Conservation (phyloP, 2,113 vertebrate species). For the Phalacrocorax brasilianus region DNA sequence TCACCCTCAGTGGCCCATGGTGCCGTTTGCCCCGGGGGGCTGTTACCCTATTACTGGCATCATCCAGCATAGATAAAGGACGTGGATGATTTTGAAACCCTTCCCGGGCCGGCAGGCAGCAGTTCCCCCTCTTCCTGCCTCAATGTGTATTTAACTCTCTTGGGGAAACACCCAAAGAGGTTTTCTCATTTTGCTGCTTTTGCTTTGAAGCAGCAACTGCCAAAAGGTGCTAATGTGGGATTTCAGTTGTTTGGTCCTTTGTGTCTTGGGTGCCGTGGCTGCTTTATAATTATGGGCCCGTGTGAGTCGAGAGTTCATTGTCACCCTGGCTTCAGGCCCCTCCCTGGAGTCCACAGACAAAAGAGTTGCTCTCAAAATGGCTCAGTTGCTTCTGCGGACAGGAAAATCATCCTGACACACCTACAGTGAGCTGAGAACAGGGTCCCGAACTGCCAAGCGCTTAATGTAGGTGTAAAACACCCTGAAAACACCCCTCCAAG, state of each 20-base stretch:
- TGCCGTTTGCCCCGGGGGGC: rapidly evolving
- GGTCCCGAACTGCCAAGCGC: background rate
- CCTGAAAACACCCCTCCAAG: rapidly evolving
- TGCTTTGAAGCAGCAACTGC: background rate
- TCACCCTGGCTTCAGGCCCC: background rate
- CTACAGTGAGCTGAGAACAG: background rate
- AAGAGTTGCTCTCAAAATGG: background rate
- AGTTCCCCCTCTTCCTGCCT: background rate
- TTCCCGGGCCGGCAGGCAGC: background rate
- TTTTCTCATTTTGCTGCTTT: background rate
- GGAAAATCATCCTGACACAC: rapidly evolving
- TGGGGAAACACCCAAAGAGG: background rate
- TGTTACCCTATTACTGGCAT: background rate
- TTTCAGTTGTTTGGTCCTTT: background rate
- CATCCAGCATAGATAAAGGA: too few species aligned
- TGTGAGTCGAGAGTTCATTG: background rate
- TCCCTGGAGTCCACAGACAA: background rate
- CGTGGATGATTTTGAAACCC: background rate
- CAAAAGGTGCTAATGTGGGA: background rate
- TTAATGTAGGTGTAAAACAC: background rate
- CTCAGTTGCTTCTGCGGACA: background rate
- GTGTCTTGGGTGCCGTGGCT: background rate
- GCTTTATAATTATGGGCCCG: background rate
- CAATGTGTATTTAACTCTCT: rapidly evolving
- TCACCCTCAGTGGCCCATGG: rapidly evolving